Evolutionary conservation across 2,113 vertebrate genomes (phyloP).

Genomic region (Sapayoa aenigma): DNA sequence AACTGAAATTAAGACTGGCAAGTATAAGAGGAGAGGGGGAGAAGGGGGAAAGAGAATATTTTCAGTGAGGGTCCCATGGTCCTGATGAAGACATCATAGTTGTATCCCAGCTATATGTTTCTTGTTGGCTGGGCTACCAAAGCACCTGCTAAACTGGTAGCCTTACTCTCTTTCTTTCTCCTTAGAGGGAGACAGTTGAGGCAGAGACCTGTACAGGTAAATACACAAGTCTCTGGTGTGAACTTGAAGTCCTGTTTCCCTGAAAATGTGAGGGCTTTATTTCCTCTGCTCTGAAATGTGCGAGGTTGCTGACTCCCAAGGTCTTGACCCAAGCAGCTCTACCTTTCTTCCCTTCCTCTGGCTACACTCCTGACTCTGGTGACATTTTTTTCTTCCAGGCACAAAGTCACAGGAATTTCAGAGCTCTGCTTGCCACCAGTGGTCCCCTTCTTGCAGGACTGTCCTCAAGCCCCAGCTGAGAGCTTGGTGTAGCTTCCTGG

Average conservation of each 20-base stretch:
- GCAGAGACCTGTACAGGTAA: not conserved
- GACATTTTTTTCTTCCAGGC: not conserved
- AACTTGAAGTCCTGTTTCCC: not conserved
- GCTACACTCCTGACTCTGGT: not conserved
- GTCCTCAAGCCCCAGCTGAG: not conserved
- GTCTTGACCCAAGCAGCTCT: not conserved
- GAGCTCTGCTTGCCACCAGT: not conserved
- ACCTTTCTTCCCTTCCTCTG: not conserved
- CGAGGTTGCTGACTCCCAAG: not conserved
- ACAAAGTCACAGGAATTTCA: not conserved
- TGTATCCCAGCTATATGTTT: not conserved
- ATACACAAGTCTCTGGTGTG: not conserved
- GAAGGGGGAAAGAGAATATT: not conserved
- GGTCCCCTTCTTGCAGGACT: not conserved
- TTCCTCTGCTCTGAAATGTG: not conserved
- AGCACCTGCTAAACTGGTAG: not conserved
- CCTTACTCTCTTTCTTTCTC: not conserved
- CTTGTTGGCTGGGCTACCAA: not conserved
- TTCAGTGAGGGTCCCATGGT: not conserved
- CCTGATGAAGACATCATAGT: not conserved
- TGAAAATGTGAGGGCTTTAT: accelerated
- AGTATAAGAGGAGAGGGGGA: not conserved
- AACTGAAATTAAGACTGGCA: slow-evolving; percentile 31
- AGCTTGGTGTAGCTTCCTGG: not conserved
- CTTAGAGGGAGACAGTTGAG: not conserved